Percentiles rank a stretch among this genome's conserved stretches.
phyloP scores from a whole-genome alignment of 2,888 invertebrate genomes.

The Steromphala cineraria region DNA sequence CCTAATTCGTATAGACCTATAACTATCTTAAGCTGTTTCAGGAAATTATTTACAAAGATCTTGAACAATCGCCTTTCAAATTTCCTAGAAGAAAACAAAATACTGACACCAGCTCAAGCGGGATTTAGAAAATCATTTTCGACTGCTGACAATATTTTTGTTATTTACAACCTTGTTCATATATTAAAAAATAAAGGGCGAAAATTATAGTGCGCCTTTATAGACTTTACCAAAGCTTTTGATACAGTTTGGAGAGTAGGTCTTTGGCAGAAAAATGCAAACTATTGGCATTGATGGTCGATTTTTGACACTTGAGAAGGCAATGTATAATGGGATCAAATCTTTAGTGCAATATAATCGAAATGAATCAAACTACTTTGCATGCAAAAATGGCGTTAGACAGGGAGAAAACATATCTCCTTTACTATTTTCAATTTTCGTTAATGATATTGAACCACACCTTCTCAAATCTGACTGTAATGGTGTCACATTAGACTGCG shows the following conservation, averaged over 20 bases:
- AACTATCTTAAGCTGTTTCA: background rate
- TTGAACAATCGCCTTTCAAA: background rate
- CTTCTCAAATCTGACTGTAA: no score
- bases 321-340: background rate
- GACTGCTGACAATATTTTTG: conserved; percentile 7
- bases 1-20: conserved; percentile 21
- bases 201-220: conserved; percentile 10
- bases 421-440: background rate
- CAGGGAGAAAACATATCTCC: background rate
- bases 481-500: no score
- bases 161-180: background rate
- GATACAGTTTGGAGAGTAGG: conserved; percentile 18
- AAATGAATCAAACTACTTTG: background rate
- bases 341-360: background rate
- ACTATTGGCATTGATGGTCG: background rate
- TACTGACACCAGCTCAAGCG: background rate
- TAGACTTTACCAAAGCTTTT: background rate
- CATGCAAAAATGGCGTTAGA: background rate
- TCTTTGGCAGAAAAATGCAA: conserved; percentile 20
- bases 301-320: background rate
- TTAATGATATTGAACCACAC: background rate
- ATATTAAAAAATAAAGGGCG: background rate
- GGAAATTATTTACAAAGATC: background rate
- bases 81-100: background rate
- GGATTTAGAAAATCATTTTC: background rate